Conservation (phyloP, 2,888 invertebrate species). For the Seira musarum region DNA sequence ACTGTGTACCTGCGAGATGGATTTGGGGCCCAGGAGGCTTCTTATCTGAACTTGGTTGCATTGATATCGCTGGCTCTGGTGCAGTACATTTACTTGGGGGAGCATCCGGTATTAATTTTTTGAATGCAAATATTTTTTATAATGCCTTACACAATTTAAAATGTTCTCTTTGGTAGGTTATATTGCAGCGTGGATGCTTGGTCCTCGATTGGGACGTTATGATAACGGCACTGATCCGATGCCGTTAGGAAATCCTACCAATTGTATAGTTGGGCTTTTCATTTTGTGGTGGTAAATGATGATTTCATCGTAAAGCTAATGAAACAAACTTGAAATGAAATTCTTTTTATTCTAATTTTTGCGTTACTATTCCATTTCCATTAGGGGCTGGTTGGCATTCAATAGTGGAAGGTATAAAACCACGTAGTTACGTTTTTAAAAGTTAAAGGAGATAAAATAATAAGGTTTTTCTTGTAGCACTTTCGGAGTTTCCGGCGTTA, state of each 20-base stretch:
- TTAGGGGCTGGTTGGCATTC: slow-evolving; percentile 74
- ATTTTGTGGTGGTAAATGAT: slow-evolving; percentile 73
- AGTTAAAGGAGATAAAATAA: neutral
- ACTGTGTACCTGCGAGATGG: slow-evolving; percentile 73
- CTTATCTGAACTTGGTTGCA: slow-evolving; percentile 72
- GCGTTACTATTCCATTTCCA: no score
- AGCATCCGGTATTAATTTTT: slow-evolving; percentile 71
- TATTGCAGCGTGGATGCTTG: slow-evolving; percentile 69
- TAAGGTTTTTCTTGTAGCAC: slow-evolving; percentile 72
- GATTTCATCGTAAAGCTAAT: no score
- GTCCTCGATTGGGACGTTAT: slow-evolving; percentile 71
- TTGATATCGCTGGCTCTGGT: slow-evolving; percentile 73
- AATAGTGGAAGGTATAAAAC: slow-evolving; percentile 70
- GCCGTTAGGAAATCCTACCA: slow-evolving; percentile 72
- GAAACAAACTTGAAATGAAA: no score
- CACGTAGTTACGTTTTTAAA: neutral
- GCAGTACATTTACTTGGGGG: slow-evolving; percentile 73
- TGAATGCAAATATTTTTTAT: no score
- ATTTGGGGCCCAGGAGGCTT: slow-evolving; percentile 72
- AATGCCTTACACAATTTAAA: no score
- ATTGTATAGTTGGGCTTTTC: slow-evolving; percentile 72
- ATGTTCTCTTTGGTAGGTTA: no score
- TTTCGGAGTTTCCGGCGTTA: slow-evolving; percentile 73
- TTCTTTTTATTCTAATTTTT: no score
- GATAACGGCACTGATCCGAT: slow-evolving; percentile 70